Evolutionary conservation across 2,113 vertebrate genomes (phyloP).

Genomic region (Machaerirhynchus nigripectus): DNA sequence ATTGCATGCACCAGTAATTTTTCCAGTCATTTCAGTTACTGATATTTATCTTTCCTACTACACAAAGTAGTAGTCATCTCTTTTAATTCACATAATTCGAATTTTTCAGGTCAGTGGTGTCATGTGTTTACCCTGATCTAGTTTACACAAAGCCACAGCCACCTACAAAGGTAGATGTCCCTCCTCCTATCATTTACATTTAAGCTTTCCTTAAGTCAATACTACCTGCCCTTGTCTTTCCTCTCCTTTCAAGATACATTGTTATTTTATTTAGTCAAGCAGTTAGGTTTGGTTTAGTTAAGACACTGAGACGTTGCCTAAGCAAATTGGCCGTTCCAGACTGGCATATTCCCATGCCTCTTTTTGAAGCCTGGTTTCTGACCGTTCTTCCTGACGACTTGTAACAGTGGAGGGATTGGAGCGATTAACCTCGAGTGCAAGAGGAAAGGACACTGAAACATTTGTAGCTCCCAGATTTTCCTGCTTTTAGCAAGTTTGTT

Average conservation of each 20-base stretch:
- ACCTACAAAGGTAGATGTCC: not conserved
- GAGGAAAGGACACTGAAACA: not conserved
- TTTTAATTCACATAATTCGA: not conserved
- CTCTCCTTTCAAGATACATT: not conserved
- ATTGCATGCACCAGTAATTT: not conserved
- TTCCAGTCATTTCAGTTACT: not conserved
- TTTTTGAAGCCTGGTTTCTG: not conserved
- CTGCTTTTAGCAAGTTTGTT: not conserved
- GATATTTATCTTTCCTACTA: not conserved
- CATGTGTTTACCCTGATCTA: not conserved
- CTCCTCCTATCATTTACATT: not conserved
- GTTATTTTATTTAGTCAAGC: conserved; percentile 29
- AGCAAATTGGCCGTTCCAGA: not conserved
- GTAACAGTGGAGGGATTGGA: not conserved
- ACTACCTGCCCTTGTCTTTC: conserved; percentile 13
- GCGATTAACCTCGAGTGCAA: not conserved
- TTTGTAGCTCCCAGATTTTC: not conserved
- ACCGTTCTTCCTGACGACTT: not conserved
- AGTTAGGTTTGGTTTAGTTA: conserved; percentile 29
- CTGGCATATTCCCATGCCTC: not conserved
- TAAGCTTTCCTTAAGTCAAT: conserved; percentile 3
- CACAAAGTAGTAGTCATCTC: not conserved
- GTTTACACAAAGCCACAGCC: not conserved
- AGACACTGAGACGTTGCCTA: conserved; percentile 9
- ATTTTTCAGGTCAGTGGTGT: not conserved